Evolutionary conservation across 2,797 vertebrate species (phyloP), one percentile per base, ranked within the genome.

Genomic region (Hypotaenidia okinawae): DNA sequence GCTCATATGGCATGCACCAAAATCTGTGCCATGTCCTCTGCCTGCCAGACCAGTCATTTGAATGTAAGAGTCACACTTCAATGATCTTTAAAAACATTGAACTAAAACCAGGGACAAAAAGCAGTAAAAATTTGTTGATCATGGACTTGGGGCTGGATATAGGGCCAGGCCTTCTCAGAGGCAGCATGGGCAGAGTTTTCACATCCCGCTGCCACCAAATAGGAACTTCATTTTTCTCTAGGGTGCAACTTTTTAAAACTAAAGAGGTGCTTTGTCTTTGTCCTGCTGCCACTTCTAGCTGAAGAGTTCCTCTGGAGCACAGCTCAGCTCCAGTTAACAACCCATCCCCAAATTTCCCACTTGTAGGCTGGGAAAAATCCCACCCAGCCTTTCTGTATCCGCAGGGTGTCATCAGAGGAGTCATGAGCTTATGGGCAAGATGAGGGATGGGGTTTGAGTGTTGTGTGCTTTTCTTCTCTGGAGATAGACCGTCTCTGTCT

Each of bases 21-120:
- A 93, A 86, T 68, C 88, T 95, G 70, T 59, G n/a, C 76, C 68
- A 33, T 75, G 58, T 68, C 64, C 54, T 78, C 54, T 91, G 84
- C 66, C 57, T 87, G 87, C 84, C 93, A 95, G 84, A 35, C n/a
- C 45, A 74, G 49, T 45, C 72, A 39, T 64, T 70, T 61, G 52
- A 94, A 73, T 33, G 11, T 13, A 76, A 58, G 41, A 81, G 57
- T 67, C 91, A 74, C 32, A 73, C 74, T 90, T 91, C 22, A 45
- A 0, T 54, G 85, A 64, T 82, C 85, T 68, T 77, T 94, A 96
- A 87, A 81, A 88, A 81, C 28, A 11, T 3, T 51, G 41, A 69
- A 47, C 54, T 69, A 61, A 85, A 73, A 89, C 43, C 17, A 37
- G 67, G 51, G 35, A 61, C 37, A 73, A 86, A 84, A 21, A 76